Evolutionary conservation across 2,113 vertebrate species (phyloP).

Genomic region (Crocuta crocuta): DNA sequence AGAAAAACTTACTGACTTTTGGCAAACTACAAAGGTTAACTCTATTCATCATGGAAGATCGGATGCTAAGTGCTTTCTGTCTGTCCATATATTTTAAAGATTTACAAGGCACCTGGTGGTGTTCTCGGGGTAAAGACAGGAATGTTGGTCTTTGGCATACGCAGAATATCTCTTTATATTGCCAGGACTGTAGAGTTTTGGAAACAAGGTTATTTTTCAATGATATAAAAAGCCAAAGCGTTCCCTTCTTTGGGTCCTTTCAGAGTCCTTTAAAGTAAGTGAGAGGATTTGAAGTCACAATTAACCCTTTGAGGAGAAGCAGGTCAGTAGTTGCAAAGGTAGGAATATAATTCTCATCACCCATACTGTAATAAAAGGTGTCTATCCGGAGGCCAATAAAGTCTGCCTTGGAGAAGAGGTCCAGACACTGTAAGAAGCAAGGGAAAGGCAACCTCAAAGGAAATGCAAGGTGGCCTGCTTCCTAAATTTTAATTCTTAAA

Average conservation of each 20-base stretch:
- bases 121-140: neutral
- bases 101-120: conserved; percentile 36
- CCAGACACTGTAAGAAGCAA: neutral
- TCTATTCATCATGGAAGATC: conserved; percentile 61
- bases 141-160: neutral
- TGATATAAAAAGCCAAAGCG: neutral
- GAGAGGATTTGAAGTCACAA: neutral
- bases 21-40: conserved; percentile 77
- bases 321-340: neutral
- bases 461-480: neutral
- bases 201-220: conserved; percentile 35
- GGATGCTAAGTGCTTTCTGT: conserved; percentile 58
- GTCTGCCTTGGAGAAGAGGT: neutral
- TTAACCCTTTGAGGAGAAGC: neutral
- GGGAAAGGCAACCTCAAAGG: neutral
- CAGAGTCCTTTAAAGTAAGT: neutral
- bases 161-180: neutral
- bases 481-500: neutral
- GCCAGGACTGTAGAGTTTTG: neutral
- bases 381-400: neutral
- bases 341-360: neutral
- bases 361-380: neutral
- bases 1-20: conserved; percentile 74
- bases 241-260: neutral
- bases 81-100: conserved; percentile 67